phyloP scores from a whole-genome alignment of 1,140 invertebrate genomes.

The Portunus trituberculatus region DNA sequence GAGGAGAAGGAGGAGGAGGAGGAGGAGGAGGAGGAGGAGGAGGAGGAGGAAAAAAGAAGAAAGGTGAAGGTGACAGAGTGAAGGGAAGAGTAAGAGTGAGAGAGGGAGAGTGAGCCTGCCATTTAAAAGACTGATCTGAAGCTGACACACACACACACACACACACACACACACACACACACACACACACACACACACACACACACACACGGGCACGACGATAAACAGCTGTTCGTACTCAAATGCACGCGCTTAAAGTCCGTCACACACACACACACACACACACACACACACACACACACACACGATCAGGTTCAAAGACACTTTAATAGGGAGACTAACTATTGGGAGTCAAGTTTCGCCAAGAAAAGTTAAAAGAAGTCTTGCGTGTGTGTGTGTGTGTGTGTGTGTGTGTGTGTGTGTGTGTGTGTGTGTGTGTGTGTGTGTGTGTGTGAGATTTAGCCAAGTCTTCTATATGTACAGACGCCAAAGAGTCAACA shows the following conservation, averaged over 20 bases:
- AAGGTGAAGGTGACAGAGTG: neutral
- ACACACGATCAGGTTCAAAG: neutral
- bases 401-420: conserved; percentile 51
- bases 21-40: neutral
- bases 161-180: conserved; percentile 59
- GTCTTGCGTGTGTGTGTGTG: conserved; percentile 30
- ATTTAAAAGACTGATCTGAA: neutral
- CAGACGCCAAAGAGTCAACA: too few species aligned
- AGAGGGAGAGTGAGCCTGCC: neutral
- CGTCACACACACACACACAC: conserved; percentile 45
- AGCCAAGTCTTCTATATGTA: too few species aligned
- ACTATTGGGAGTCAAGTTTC: neutral
- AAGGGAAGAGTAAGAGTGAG: neutral
- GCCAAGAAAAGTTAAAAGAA: neutral
- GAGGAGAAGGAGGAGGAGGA: neutral
- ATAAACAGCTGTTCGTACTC: neutral
- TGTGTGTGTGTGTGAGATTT: conserved; percentile 7
- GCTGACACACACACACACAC: conserved; percentile 44
- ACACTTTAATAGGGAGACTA: neutral
- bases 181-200: conserved; percentile 56
- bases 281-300: neutral
- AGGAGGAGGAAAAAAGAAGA: neutral
- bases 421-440: conserved; percentile 51
- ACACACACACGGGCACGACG: conserved; percentile 28
- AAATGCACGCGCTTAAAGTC: neutral